phyloP scores from a whole-genome alignment of 2,888 invertebrate species.

The Clusia tigrina region DNA sequence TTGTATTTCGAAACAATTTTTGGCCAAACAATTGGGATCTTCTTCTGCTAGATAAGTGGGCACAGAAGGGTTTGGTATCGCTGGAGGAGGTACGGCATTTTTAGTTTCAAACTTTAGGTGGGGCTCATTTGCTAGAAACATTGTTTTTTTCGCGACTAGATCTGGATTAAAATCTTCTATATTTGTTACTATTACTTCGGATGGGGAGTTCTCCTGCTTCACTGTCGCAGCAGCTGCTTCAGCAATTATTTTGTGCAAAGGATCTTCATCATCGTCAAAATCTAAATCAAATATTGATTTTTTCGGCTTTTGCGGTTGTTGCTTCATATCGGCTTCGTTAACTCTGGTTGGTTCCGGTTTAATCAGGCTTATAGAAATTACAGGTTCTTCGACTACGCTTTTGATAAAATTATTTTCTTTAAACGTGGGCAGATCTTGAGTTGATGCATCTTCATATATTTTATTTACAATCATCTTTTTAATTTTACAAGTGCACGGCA shows the following conservation, averaged over 20 bases:
- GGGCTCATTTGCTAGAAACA: too few species aligned
- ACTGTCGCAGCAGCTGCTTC: slow-evolving; percentile 34
- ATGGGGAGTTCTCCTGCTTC: not conserved
- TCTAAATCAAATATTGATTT: slow-evolving; percentile 64
- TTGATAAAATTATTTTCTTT: not conserved
- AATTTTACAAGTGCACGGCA: slow-evolving; percentile 51
- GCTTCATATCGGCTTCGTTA: slow-evolving; percentile 7
- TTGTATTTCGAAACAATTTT: slow-evolving; percentile 52
- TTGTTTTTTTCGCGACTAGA: too few species aligned
- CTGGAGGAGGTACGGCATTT: too few species aligned
- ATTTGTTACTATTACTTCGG: not conserved
- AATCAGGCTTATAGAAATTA: slow-evolving; percentile 15
- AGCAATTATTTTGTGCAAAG: slow-evolving; percentile 51
- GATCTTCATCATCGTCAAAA: slow-evolving; percentile 63
- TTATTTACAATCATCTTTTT: too few species aligned
- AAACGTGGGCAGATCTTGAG: slow-evolving; percentile 4
- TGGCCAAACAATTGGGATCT: slow-evolving; percentile 58
- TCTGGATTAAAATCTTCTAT: too few species aligned
- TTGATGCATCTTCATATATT: slow-evolving; percentile 5
- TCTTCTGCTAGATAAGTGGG: slow-evolving; percentile 49
- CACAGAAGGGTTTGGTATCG: slow-evolving; percentile 22
- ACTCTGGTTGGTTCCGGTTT: slow-evolving; percentile 18
- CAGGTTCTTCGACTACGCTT: slow-evolving; percentile 2
- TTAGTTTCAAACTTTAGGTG: too few species aligned
- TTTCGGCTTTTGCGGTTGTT: slow-evolving; percentile 43